These are phyloP conservation scores for Pseudomyrmex sp. DNA, from an alignment of 1,140 invertebrate species.

Conservation along the genomic window DNA sequence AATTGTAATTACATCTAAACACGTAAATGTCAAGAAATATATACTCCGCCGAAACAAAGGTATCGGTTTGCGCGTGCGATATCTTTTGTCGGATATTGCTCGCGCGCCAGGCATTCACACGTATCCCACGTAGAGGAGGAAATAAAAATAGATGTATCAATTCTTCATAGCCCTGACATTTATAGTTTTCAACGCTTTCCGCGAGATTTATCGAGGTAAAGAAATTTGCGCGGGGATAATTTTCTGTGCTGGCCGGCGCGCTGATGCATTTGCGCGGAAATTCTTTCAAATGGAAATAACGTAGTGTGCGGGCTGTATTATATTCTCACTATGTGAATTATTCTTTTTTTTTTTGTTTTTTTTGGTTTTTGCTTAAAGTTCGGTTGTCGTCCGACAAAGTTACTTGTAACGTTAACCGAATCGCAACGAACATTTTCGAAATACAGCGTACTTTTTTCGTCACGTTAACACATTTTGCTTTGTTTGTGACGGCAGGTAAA, in stretches of 20 bases:
- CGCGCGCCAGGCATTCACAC: conserved; percentile 40
- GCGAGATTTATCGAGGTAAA: conserved; percentile 55
- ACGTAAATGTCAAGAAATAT: conserved; percentile 16
- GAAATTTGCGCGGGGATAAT: conserved; percentile 53
- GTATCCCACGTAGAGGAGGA: conserved; percentile 21
- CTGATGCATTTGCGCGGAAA: conserved; percentile 33
- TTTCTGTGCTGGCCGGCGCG: conserved; percentile 36
- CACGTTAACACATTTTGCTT: neutral
- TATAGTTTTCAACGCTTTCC: conserved; percentile 59
- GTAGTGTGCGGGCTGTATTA: conserved; percentile 16
- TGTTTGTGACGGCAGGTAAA: neutral
- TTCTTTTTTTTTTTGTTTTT: neutral
- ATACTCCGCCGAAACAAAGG: conserved; percentile 28
- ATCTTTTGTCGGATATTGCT: conserved; percentile 53
- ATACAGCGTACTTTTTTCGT: no score
- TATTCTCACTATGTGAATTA: conserved; percentile 43
- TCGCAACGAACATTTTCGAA: no score
- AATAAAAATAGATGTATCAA: conserved; percentile 60
- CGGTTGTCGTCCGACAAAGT: neutral
- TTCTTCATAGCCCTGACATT: conserved; percentile 59
- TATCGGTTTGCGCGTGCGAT: conserved; percentile 33
- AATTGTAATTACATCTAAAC: conserved; percentile 34
- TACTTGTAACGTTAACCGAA: neutral
- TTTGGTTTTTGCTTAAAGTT: neutral
- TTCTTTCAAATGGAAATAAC: conserved; percentile 61